These are phyloP conservation scores for Drosophila santomea DNA, from an alignment of 1,140 invertebrate genomes.

Conservation along the genomic window DNA sequence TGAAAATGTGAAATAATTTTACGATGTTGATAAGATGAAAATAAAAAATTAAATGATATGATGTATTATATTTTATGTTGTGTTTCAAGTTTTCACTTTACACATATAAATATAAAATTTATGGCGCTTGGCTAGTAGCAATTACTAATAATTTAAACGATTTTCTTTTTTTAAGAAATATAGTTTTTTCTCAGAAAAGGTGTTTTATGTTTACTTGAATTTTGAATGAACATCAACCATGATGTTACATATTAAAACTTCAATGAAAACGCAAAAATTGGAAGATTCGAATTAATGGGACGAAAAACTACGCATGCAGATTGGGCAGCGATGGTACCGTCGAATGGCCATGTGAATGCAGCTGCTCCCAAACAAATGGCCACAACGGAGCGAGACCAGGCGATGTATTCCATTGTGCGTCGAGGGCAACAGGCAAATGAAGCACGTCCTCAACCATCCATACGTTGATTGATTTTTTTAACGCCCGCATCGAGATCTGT, in stretches of 20 bases:
- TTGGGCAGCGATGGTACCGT: background rate
- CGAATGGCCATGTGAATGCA: constrained; percentile 4
- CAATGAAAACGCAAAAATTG: too few relatives aligned
- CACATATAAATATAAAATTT: too few relatives aligned
- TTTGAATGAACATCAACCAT: background rate
- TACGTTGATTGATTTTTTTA: too few relatives aligned
- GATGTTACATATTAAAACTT: too few relatives aligned
- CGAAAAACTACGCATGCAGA: background rate
- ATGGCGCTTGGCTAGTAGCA: too few relatives aligned
- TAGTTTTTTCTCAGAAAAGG: background rate
- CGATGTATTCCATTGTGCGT: background rate
- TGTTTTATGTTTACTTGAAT: constrained; percentile 2
- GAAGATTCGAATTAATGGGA: background rate
- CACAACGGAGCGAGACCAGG: background rate
- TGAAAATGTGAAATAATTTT: constrained; percentile 6
- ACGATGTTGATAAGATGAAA: background rate
- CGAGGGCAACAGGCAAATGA: too few relatives aligned
- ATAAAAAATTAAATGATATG: too few relatives aligned
- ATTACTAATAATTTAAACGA: too few relatives aligned
- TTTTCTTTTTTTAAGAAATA: background rate
- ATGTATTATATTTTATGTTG: too few relatives aligned
- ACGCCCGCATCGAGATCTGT: too few relatives aligned
- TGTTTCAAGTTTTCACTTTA: too few relatives aligned
- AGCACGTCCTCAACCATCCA: too few relatives aligned
- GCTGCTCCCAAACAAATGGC: background rate